Conservation (phyloP, 2,797 vertebrate genomes). For the Microctenopoma steveboyesi region DNA sequence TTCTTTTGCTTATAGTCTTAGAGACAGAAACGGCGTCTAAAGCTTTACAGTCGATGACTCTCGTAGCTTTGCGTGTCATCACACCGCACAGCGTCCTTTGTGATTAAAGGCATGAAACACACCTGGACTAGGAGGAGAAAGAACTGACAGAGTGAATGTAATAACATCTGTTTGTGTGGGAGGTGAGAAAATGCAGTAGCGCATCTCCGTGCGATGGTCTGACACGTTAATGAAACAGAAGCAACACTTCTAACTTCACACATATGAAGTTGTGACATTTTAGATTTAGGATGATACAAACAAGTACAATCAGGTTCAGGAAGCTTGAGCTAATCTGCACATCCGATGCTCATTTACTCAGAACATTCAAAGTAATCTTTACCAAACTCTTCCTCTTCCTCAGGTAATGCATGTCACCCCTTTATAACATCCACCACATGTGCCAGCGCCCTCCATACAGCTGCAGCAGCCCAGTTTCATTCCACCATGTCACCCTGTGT, state of each 20-base stretch:
- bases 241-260: slow-evolving; percentile 25
- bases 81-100: background rate
- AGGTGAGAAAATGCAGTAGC: slow-evolving; percentile 30
- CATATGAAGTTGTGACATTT: background rate
- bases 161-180: slow-evolving; percentile 27
- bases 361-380: too few relatives aligned
- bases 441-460: too few relatives aligned
- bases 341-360: background rate
- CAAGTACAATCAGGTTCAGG: slow-evolving; percentile 1
- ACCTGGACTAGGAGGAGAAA: slow-evolving; percentile 13
- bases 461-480: too few relatives aligned
- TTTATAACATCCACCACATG: too few relatives aligned
- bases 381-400: too few relatives aligned
- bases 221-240: slow-evolving; percentile 26
- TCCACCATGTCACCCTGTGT: background rate
- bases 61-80: slow-evolving; percentile 7
- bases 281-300: background rate
- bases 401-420: too few relatives aligned
- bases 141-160: slow-evolving; percentile 9
- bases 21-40: background rate
- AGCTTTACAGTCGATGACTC: background rate
- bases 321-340: background rate
- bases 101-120: slow-evolving; percentile 15
- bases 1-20: background rate
- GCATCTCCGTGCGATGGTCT: slow-evolving; percentile 24